Evolutionary conservation across 2,113 vertebrate species (phyloP).

Genomic region (Anoplopoma fimbria): DNA sequence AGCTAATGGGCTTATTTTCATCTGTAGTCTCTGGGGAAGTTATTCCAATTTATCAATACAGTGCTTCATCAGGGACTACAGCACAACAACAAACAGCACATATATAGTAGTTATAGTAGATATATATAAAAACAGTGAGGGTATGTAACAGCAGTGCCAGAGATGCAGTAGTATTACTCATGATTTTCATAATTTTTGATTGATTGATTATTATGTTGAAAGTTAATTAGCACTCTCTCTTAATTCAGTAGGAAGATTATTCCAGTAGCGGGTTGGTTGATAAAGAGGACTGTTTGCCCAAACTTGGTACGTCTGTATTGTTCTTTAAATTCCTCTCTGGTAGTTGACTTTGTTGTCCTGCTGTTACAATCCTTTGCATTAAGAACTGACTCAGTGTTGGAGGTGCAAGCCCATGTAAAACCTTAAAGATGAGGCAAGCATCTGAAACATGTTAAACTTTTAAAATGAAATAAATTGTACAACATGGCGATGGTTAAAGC

Average conservation of each 20-base stretch:
- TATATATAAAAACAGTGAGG: too few relatives aligned
- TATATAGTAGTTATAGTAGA: too few relatives aligned
- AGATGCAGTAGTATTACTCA: too few relatives aligned
- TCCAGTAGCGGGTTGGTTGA: background rate
- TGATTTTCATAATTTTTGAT: too few relatives aligned
- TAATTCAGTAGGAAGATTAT: background rate
- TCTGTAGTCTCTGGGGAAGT: background rate
- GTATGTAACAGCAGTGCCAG: too few relatives aligned
- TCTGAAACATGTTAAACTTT: background rate
- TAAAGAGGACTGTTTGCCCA: background rate
- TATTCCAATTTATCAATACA: background rate
- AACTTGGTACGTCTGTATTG: background rate
- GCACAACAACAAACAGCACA: too few relatives aligned
- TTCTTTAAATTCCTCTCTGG: background rate
- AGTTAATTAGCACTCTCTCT: background rate
- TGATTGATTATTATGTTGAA: too few relatives aligned
- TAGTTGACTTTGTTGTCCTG: background rate
- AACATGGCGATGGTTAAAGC: background rate
- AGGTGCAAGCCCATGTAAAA: background rate
- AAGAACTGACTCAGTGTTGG: background rate
- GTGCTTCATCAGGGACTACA: too few relatives aligned
- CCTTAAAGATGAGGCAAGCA: background rate
- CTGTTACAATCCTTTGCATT: background rate
- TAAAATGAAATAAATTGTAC: background rate
- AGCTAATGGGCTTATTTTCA: background rate